A percentile compares a stretch with the other conserved stretches of the same genome.
Conservation (phyloP, 2,888 invertebrate genomes). For the Artemia sinica region DNA sequence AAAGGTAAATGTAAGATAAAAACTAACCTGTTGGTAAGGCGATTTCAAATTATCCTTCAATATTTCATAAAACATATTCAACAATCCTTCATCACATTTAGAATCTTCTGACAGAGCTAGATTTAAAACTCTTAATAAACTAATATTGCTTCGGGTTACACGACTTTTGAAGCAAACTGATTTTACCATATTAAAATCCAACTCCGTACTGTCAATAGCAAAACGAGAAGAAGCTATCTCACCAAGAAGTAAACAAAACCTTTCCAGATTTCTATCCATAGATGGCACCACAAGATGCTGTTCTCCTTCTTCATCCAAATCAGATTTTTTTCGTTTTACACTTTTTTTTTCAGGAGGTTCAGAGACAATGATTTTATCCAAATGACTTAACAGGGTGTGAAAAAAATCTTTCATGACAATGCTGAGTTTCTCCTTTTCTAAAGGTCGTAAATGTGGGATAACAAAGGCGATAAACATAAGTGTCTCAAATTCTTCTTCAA, state of each 20-base stretch:
- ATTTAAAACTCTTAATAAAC: not conserved
- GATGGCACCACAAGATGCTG: not conserved
- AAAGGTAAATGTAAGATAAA: not conserved
- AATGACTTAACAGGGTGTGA: not conserved
- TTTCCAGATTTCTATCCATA: not conserved
- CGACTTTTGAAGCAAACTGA: not conserved
- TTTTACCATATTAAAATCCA: not conserved
- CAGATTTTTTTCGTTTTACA: not conserved
- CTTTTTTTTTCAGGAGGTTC: not conserved
- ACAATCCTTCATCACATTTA: constrained; percentile 26
- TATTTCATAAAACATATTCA: constrained; percentile 37
- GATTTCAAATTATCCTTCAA: constrained; percentile 47
- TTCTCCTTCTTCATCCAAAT: not conserved
- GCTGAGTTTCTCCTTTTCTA: not conserved
- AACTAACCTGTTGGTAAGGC: constrained; percentile 45
- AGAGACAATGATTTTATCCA: not conserved
- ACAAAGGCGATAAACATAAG: not conserved
- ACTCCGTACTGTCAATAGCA: not conserved
- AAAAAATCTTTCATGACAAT: not conserved
- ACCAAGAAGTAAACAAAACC: not conserved
- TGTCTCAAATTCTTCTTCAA: not conserved
- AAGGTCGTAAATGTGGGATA: not conserved
- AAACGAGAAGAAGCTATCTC: not conserved
- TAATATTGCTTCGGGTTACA: not conserved
- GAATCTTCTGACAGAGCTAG: constrained; percentile 29